Evolutionary conservation across 2,888 invertebrate species (phyloP), one percentile per base, ranked within the genome.

Genomic region (Pedicia rivosa): DNA sequence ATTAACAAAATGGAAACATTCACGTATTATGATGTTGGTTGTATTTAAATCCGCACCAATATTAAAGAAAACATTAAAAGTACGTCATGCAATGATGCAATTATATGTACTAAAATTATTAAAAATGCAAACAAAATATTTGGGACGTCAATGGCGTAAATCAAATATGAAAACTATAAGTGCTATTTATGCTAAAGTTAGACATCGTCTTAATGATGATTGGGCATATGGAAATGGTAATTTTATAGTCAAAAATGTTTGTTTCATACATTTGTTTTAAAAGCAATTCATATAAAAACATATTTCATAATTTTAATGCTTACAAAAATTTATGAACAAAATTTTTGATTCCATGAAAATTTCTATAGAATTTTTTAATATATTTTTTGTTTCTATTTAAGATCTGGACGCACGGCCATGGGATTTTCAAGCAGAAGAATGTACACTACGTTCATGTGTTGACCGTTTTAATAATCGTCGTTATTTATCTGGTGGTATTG

Each of bases 81-180:
- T 91, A 3, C 73, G 87, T 36, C 90, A 95, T 57, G 88, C 92
- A 5, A 80, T 98, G 73, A 87, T 97, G 74, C 98, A 99, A 64
- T 68, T 98, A 47, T 99, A 98, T 61, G 90, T 95, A 8, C 67
- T 99, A 42, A 99, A 99, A 61, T 66, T 99, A 40, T 66, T 99
- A 10, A 99, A 99, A 67, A 95, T 98, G 92, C 98, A 99, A 66
- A 95, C 97, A 1, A 94, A 97, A 56, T 98, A 97, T 64, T 72
- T 99, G 49, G 98, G 98, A 0, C 69, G 98, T 9, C 97, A 98
- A 55, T 99, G 98, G 98, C 73, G 98, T 34, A 97, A 97, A 62
- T 86, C 90, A 2, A 98, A 99, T 57, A 98, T 99, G 95, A 97
- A 95, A 61, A 94, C 94, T 1, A 91, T 99, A 65, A 95, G 95